Percentiles rank a stretch among this genome's conserved stretches.
These are phyloP conservation scores for Agonopterix arenella DNA, from an alignment of 2,888 invertebrate genomes.

Conservation along the genomic window DNA sequence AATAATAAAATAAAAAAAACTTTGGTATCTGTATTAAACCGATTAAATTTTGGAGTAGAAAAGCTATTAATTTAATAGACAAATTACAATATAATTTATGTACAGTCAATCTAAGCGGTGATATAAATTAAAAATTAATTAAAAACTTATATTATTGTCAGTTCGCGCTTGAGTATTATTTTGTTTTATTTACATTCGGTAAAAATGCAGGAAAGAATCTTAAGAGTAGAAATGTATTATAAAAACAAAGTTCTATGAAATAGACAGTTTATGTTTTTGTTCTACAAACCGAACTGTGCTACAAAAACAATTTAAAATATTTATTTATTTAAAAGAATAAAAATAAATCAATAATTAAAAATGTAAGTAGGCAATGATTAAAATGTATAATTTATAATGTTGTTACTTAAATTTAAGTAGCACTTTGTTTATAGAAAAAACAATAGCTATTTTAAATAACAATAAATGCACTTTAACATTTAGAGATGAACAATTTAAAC, in stretches of 20 bases:
- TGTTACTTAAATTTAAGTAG: background rate
- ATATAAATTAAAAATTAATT: conserved; percentile 57
- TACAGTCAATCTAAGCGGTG: conserved; percentile 50
- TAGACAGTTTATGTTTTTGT: conserved; percentile 1
- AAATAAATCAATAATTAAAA: no score
- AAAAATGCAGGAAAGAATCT: conserved; percentile 38
- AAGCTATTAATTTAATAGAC: conserved; percentile 58
- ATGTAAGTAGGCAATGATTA: background rate
- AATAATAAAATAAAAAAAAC: conserved; percentile 70
- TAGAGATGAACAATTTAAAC: conserved; percentile 26
- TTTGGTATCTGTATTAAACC: conserved; percentile 75
- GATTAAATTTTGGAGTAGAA: conserved; percentile 70
- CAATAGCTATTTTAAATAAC: conserved; percentile 16
- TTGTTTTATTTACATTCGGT: conserved; percentile 43
- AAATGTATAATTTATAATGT: background rate
- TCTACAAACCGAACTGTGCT: no score
- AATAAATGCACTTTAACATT: conserved; percentile 28
- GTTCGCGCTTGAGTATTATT: conserved; percentile 72
- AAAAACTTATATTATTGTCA: conserved; percentile 71
- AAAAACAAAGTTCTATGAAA: background rate
- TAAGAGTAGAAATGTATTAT: conserved; percentile 19
- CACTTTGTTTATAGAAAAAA: conserved; percentile 4
- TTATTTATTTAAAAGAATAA: no score
- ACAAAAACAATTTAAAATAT: no score
- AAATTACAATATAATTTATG: conserved; percentile 56